Conservation (phyloP, 2,797 vertebrate species). For the Enteromius unitaeniatus region DNA sequence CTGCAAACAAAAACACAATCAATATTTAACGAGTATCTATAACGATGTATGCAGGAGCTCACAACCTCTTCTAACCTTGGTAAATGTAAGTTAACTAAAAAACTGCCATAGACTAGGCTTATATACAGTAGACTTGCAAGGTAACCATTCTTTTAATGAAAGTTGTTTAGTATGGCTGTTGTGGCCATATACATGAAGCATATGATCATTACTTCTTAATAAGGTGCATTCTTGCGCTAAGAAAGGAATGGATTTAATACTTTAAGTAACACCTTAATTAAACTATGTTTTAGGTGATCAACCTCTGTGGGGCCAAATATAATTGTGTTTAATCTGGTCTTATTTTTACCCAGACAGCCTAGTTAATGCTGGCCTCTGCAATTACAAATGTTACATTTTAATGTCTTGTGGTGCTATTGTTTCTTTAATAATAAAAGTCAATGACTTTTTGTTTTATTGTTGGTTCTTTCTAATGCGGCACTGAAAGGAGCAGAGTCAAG, state of each 20-base stretch:
- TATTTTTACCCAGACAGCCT: conserved; percentile 4
- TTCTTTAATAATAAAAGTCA: conserved; percentile 31
- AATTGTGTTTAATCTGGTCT: conserved; percentile 50
- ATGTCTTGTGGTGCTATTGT: not conserved
- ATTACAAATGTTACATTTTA: not conserved
- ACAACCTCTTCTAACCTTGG: not conserved
- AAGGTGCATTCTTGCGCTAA: conserved; percentile 24
- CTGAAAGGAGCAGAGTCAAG: not conserved
- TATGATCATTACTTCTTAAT: conserved; percentile 38
- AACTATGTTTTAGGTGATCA: conserved; percentile 46
- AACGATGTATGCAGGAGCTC: not conserved
- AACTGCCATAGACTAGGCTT: not conserved
- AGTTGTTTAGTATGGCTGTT: not conserved
- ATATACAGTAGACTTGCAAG: not conserved
- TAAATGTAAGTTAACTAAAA: conserved; percentile 15
- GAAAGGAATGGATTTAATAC: conserved; percentile 43
- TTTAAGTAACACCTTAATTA: conserved; percentile 55
- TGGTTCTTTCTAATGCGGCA: not conserved
- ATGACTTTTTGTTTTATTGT: conserved; percentile 1
- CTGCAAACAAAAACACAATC: conserved; percentile 41
- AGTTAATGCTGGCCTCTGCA: conserved; percentile 13
- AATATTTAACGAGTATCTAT: conserved; percentile 40
- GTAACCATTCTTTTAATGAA: conserved; percentile 20
- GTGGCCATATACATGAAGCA: not conserved
- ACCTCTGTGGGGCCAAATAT: conserved; percentile 55